Conservation (phyloP, 2,797 vertebrate genomes). For the Eleutherodactylus coqui region DNA sequence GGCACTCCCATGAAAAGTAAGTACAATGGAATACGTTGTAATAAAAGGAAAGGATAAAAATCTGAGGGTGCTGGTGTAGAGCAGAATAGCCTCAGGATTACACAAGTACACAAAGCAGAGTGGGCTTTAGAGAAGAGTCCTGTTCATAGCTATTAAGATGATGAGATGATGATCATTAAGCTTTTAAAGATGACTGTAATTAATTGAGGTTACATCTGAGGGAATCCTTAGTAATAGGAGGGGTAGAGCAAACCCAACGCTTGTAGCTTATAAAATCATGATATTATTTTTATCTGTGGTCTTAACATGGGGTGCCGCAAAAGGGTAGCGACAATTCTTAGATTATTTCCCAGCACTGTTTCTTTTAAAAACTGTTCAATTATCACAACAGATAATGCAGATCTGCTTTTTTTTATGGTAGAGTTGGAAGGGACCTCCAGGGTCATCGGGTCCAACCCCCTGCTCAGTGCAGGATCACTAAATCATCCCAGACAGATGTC, state of each 20-base stretch:
- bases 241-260: neutral
- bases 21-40: neutral
- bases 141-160: neutral
- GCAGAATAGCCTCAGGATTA: slow-evolving; percentile 1
- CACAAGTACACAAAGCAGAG: neutral
- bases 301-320: neutral
- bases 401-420: no score
- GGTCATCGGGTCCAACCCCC: no score
- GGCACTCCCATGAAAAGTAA: neutral
- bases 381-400: neutral
- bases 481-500: no score
- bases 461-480: no score
- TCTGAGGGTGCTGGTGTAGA: neutral
- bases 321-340: neutral
- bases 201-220: slow-evolving; percentile 47
- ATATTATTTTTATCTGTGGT: neutral
- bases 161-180: slow-evolving; percentile 42
- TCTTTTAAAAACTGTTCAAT: neutral
- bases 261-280: neutral
- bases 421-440: no score
- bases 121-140: neutral
- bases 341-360: no score
- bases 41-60: slow-evolving; percentile 9
- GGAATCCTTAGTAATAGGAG: slow-evolving; percentile 23
- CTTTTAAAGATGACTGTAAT: slow-evolving; percentile 59